phyloP scores from a whole-genome alignment of 2,888 invertebrate species.

The Bhutanitis thaidina region DNA sequence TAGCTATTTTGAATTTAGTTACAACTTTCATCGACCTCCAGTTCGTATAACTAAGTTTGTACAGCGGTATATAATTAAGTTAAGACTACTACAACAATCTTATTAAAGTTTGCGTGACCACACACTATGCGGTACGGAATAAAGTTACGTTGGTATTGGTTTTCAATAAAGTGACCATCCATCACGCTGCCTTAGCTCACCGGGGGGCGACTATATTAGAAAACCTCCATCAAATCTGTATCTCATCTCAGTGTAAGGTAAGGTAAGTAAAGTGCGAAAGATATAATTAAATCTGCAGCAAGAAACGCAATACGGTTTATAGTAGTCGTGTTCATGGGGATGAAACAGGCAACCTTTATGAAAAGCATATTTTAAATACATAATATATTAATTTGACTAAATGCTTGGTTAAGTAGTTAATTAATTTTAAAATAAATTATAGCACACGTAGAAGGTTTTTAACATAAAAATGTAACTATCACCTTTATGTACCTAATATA shows the following conservation, averaged over 20 bases:
- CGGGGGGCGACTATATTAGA: slow-evolving; percentile 76
- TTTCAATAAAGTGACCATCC: slow-evolving; percentile 74
- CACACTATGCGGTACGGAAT: slow-evolving; percentile 43
- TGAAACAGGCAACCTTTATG: too few relatives aligned
- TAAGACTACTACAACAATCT: slow-evolving; percentile 44
- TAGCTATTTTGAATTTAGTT: slow-evolving; percentile 12
- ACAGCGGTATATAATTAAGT: slow-evolving; percentile 40
- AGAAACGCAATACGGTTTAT: neutral
- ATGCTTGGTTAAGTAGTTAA: too few relatives aligned
- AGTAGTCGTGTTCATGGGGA: too few relatives aligned
- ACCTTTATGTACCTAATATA: too few relatives aligned
- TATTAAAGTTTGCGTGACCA: slow-evolving; percentile 59
- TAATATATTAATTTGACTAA: too few relatives aligned
- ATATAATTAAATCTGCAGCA: neutral
- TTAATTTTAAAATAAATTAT: too few relatives aligned
- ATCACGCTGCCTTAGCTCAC: slow-evolving; percentile 68
- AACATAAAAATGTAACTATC: too few relatives aligned
- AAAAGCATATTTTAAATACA: too few relatives aligned
- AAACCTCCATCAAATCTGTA: slow-evolving; percentile 63
- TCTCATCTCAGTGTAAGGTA: neutral
- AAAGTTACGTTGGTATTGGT: slow-evolving; percentile 57
- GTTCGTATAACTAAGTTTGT: slow-evolving; percentile 4
- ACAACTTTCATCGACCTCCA: slow-evolving; percentile 7
- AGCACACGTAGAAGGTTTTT: too few relatives aligned
- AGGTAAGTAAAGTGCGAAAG: slow-evolving; percentile 8